Evolutionary conservation across 2,113 vertebrate genomes (phyloP).

Genomic region (Patagioenas fasciata): DNA sequence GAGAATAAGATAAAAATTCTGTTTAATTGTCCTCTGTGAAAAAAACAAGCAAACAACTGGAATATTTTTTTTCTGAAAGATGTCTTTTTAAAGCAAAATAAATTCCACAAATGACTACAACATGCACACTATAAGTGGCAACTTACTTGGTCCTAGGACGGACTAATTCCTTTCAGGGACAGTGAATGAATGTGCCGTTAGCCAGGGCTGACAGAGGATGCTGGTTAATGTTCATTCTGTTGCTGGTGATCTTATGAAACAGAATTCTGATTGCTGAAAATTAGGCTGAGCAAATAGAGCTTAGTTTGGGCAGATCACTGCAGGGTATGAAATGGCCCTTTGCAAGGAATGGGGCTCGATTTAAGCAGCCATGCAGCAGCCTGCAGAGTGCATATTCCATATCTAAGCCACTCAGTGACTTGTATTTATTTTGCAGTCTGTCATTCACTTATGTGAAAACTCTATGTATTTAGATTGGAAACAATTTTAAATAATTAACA

Average conservation of each 20-base stretch:
- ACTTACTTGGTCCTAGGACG: neutral
- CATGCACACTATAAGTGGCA: neutral
- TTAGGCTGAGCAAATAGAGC: neutral
- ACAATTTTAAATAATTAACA: conserved; percentile 25
- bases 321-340: neutral
- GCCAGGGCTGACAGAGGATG: neutral
- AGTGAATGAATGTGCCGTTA: neutral
- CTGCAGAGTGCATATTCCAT: neutral
- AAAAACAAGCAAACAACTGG: neutral
- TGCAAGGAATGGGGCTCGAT: neutral
- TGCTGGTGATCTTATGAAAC: neutral
- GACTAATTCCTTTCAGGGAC: neutral
- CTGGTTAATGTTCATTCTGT: neutral
- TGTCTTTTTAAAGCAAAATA: neutral
- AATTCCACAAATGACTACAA: neutral
- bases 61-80: neutral
- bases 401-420: neutral
- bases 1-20: neutral
- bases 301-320: neutral
- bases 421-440: neutral
- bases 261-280: neutral
- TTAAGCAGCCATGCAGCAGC: neutral
- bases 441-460: neutral
- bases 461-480: conserved; percentile 7
- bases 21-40: neutral